Conservation (phyloP, 2,797 vertebrate genomes). For the Sebastes itinus region DNA sequence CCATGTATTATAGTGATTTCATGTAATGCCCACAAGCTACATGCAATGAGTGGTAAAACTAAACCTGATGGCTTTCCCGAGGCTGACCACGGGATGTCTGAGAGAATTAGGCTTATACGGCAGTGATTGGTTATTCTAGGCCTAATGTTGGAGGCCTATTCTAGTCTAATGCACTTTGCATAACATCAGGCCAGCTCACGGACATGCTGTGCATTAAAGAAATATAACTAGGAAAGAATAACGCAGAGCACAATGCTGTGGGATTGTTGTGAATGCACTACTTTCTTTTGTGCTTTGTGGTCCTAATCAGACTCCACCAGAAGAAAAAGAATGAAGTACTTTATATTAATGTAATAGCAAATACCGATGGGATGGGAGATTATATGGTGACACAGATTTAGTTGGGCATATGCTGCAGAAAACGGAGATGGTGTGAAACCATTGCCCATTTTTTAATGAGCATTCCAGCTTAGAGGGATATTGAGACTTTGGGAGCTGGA, state of each 20-base stretch:
- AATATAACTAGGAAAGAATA: slow-evolving; percentile 10
- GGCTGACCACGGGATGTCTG: slow-evolving; percentile 63
- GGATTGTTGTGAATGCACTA: neutral
- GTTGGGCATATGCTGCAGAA: slow-evolving; percentile 55
- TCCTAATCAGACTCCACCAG: slow-evolving; percentile 39
- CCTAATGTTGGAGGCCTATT: slow-evolving; percentile 42
- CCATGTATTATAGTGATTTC: slow-evolving; percentile 33
- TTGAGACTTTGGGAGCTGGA: slow-evolving; percentile 55
- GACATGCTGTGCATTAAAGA: slow-evolving; percentile 2
- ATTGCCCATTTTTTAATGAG: slow-evolving; percentile 63
- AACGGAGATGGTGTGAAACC: slow-evolving; percentile 42
- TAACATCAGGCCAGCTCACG: slow-evolving; percentile 33
- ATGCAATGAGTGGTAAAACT: slow-evolving; percentile 51
- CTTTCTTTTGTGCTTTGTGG: neutral
- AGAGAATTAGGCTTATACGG: slow-evolving; percentile 66
- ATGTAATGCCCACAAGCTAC: slow-evolving; percentile 45
- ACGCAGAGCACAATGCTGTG: neutral
- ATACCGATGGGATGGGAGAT: slow-evolving; percentile 62
- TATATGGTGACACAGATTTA: slow-evolving; percentile 61
- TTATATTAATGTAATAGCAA: slow-evolving; percentile 42
- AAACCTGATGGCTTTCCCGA: slow-evolving; percentile 67
- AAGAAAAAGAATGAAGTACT: slow-evolving; percentile 35
- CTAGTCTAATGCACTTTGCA: slow-evolving; percentile 44
- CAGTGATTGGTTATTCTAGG: slow-evolving; percentile 63
- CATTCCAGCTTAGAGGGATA: slow-evolving; percentile 60